Base-by-base conservation (phyloP, 2,888 invertebrate species). In the Eupelmus urozonus region DNA sequence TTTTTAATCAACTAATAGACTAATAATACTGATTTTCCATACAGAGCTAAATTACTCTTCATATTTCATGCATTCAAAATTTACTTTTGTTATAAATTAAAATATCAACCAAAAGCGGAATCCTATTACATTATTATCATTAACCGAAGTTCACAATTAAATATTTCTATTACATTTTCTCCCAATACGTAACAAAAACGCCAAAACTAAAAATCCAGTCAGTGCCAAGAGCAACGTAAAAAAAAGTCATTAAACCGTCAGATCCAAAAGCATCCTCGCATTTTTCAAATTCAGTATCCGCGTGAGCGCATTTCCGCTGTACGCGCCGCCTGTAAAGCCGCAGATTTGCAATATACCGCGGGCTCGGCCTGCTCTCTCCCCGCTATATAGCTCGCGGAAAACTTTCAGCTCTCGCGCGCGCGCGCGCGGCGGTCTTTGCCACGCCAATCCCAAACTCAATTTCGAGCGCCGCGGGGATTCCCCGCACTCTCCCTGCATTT, bases 361-460 rank as follows among this genome's bases (percentile, higher is more conserved):
- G 11, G 49, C 5, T 27, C 27, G 1, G 0, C 16, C 18, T 29
- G 5, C 34, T 11, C 42, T 11, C 49, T n/a, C 42, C 34, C 27
- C n/a, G 20, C 27, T n/a, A 5, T 18, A 1, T 1, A n/a, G 2
- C 25, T 42, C 29, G 60, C 23, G 51, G 4, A 51, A 71, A 60
- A 57, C 29, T 51, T 66, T 45, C 65, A n/a, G 45, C 27, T 45
- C 45, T 13, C 29, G 16, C 40, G 40, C 29, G 16, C n/a, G n/a
- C n/a, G n/a, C n/a, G 29, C 4, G 29, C 34, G 16, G 3, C 49
- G n/a, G 49, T 49, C 49, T 49, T 49, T 49, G 53, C 29, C 42
- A 11, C 55, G 42, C 57, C 60, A 57, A 16, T 45, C 29, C 70
- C 60, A 63, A 76, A 76, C 76, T 70, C 76, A 76, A 76, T 76